Percentiles rank a stretch among this genome's conserved stretches.
Evolutionary conservation across 2,888 invertebrate species (phyloP).

Genomic region (Galeruca laticollis): DNA sequence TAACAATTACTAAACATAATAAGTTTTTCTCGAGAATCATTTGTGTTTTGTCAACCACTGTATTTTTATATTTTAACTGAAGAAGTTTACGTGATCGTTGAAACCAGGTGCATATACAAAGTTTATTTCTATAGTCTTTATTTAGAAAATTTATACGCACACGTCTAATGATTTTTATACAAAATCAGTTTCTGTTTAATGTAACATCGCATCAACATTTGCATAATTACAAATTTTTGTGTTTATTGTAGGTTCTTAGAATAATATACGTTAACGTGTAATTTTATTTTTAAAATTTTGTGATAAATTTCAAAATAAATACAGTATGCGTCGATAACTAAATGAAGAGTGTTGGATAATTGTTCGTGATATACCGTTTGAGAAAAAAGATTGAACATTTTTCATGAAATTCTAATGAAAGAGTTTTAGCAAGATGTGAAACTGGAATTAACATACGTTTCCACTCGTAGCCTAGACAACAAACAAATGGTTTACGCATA

Average conservation of each 20-base stretch:
- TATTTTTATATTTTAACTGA: background rate
- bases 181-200: slow-evolving; percentile 22
- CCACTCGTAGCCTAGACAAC: no score
- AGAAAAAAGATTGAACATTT: no score
- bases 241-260: slow-evolving; percentile 9
- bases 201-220: slow-evolving; percentile 28
- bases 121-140: slow-evolving; percentile 18
- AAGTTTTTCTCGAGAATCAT: no score
- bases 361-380: no score
- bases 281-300: slow-evolving; percentile 11
- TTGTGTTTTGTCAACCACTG: no score
- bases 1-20: no score
- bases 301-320: background rate
- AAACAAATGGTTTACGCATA: no score
- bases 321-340: background rate
- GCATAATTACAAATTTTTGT: slow-evolving; percentile 22
- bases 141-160: slow-evolving; percentile 20
- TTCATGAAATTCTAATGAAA: no score
- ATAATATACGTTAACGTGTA: slow-evolving; percentile 12
- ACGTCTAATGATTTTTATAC: slow-evolving; percentile 12
- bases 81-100: slow-evolving; percentile 6
- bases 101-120: slow-evolving; percentile 11
- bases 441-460: no score
- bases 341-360: background rate
- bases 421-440: no score